Conservation (phyloP, 2,888 invertebrate species). For the Spodoptera littoralis region DNA sequence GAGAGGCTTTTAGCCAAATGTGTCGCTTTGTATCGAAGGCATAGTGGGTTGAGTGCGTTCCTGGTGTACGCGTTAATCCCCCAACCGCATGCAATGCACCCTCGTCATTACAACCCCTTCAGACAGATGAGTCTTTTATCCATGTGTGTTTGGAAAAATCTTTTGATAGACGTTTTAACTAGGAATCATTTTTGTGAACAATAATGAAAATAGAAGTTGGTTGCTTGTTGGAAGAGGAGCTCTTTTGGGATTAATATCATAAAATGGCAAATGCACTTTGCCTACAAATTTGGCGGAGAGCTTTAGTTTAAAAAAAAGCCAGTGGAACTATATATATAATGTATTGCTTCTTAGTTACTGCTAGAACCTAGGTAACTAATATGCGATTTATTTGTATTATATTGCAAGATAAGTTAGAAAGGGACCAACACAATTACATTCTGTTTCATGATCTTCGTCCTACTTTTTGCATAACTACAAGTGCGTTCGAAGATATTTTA, state of each 20-base stretch:
- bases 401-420: no score
- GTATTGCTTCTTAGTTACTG: no score
- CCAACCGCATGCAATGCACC: slow-evolving; percentile 46
- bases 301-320: no score
- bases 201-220: neutral
- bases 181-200: slow-evolving; percentile 10
- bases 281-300: no score
- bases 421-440: no score
- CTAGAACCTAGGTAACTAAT: no score
- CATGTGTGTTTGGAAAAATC: slow-evolving; percentile 38
- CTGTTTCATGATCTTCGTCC: no score
- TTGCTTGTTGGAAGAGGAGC: no score
- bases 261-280: no score
- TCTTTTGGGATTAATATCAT: no score
- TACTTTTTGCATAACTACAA: neutral
- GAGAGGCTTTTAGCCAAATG: slow-evolving; percentile 47
- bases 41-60: slow-evolving; percentile 30
- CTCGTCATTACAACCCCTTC: slow-evolving; percentile 58
- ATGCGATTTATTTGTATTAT: no score
- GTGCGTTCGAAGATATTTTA: neutral
- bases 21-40: slow-evolving; percentile 25
- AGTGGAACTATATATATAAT: no score
- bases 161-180: slow-evolving; percentile 23
- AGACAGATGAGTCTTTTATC: slow-evolving; percentile 63
- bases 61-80: slow-evolving; percentile 41